Evolutionary conservation across 2,113 vertebrate species (phyloP).

Genomic region (Trochalopteron elliotii): DNA sequence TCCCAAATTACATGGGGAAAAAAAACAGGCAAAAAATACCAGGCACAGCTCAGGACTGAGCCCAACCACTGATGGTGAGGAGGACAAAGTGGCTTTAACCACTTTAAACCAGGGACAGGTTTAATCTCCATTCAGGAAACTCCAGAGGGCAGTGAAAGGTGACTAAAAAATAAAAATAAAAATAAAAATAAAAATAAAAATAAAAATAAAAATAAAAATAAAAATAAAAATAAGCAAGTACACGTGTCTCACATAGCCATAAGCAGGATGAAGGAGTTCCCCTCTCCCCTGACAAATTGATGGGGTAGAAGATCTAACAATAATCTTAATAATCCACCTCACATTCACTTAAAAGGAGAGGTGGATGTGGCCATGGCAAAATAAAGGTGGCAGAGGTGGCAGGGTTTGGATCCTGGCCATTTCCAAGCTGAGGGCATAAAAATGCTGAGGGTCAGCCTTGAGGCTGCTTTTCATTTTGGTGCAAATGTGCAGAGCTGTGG

Average conservation of each 20-base stretch:
- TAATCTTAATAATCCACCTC: background rate
- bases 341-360: background rate
- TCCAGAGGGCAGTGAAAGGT: background rate
- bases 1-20: background rate
- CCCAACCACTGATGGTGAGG: background rate
- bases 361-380: background rate
- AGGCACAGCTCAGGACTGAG: background rate
- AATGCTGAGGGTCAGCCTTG: background rate
- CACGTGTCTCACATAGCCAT: accelerated
- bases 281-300: background rate
- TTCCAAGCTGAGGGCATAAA: background rate
- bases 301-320: background rate
- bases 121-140: background rate
- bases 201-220: too few relatives aligned
- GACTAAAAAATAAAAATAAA: too few relatives aligned
- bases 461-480: background rate
- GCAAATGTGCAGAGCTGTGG: background rate
- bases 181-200: too few relatives aligned
- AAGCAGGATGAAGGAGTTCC: accelerated
- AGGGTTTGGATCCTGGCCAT: background rate
- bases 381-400: background rate
- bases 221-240: background rate
- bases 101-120: background rate
- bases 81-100: background rate
- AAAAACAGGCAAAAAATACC: background rate